Evolutionary conservation across 2,113 vertebrate species (phyloP).

Genomic region (Mesocricetus auratus): DNA sequence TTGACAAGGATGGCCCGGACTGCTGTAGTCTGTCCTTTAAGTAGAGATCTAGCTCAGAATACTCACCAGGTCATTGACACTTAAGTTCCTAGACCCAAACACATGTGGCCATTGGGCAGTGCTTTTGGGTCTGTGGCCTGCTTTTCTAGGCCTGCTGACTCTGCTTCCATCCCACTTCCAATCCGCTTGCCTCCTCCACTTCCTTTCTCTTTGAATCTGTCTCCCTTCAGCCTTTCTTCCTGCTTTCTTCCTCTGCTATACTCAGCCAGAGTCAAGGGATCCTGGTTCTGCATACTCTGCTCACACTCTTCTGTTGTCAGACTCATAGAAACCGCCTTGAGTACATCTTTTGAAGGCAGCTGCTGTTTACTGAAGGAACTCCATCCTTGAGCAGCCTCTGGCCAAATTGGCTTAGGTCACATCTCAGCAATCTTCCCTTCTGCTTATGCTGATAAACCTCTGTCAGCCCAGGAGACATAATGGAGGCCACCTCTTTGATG

Average conservation of each 20-base stretch:
- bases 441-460: not conserved
- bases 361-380: slow-evolving; percentile 1
- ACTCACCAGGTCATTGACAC: not conserved
- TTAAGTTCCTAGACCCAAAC: not conserved
- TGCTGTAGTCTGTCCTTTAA: not conserved
- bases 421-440: slow-evolving; percentile 16
- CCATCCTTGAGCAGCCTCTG: slow-evolving; percentile 3
- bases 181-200: not conserved
- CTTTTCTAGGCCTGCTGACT: not conserved
- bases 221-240: not conserved
- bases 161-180: not conserved
- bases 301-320: not conserved
- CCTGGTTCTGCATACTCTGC: not conserved
- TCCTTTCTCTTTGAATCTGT: not conserved
- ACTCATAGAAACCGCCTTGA: not conserved
- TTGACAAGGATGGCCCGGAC: not conserved
- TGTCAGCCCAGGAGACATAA: not conserved
- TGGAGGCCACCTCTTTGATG: slow-evolving; percentile 20
- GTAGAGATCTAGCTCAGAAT: not conserved
- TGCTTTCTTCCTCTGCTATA: not conserved
- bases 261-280: not conserved
- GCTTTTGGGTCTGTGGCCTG: not conserved
- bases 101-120: not conserved
- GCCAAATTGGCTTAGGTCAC: not conserved
- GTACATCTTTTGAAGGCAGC: not conserved